Evolutionary conservation across 2,888 invertebrate species (phyloP).

Genomic region (Epistrophella euchroma): DNA sequence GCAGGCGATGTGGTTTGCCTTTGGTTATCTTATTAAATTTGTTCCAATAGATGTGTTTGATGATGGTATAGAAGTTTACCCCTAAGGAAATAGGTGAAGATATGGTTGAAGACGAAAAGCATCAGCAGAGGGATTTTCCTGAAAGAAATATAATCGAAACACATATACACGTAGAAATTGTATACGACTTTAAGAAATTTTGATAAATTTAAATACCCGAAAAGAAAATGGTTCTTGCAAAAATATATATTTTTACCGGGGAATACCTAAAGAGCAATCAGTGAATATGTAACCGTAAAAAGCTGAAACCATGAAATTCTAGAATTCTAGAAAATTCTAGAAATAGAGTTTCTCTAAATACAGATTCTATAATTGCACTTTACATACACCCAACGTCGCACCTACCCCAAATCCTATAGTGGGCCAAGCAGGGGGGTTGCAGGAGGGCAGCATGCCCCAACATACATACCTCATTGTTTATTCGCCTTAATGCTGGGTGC

Average conservation of each 20-base stretch:
- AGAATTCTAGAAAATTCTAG: too few species aligned
- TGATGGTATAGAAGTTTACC: slow-evolving; percentile 50
- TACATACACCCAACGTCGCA: too few species aligned
- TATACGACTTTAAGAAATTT: slow-evolving; percentile 16
- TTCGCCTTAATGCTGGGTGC: too few species aligned
- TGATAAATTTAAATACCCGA: neutral
- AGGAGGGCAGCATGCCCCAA: too few species aligned
- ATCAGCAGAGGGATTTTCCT: neutral
- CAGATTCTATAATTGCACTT: too few species aligned
- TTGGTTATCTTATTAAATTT: slow-evolving; percentile 66
- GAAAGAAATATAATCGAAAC: neutral
- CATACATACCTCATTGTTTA: too few species aligned
- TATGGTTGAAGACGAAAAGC: slow-evolving; percentile 38
- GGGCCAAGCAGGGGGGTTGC: too few species aligned
- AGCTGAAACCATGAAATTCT: too few species aligned
- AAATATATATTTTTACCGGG: neutral
- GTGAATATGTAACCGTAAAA: too few species aligned
- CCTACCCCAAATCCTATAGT: too few species aligned
- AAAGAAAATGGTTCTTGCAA: neutral
- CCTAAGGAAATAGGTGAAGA: slow-evolving; percentile 48
- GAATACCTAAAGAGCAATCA: too few species aligned
- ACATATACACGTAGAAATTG: neutral
- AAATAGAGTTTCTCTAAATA: too few species aligned
- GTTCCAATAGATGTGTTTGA: slow-evolving; percentile 35
- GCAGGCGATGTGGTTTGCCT: slow-evolving; percentile 59